Evolutionary conservation across 2,797 vertebrate genomes (phyloP), one percentile per base, ranked within the genome.

Genomic region (Onychomys torridus): DNA sequence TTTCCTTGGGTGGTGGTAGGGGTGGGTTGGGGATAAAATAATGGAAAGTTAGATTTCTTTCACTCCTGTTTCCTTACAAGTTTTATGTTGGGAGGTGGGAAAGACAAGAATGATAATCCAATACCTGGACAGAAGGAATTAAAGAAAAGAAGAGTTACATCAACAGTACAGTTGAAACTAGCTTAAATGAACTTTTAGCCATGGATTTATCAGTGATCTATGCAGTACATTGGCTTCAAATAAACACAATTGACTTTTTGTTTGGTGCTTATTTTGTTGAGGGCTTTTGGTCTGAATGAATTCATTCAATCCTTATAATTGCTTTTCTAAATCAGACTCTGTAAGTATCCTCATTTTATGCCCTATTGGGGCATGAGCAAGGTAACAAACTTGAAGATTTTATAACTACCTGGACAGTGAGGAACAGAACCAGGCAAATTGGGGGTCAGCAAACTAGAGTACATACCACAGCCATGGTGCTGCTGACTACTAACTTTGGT

Each of bases 1-100:
- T 87, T 89, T 91, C 91, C 96, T 96, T 96, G 52, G 11, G 7
- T 49, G 63, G 34, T 49, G 9, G 59, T 43, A 73, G 71, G 23
- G 61, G 27, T 21, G 29, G 11, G 16, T 25, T 37, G 14, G 55
- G 86, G 95, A 94, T 84, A 81, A 76, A 94, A 96, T 82, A 92
- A 95, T 61, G 86, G 19, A 67, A 82, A 84, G 69, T 52, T 93
- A 83, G 1, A 16, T 69, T 89, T 94, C 37, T 27, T 96, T 95
- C 89, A 69, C 84, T 91, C 55, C 55, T 25, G n/a, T 79, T 86
- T 95, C 59, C 77, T 97, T 94, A 89, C 92, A 95, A 55, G 96
- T 32, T 55, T 93, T 88, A 32, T 0, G 0, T 27, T 93, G 69
- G 19, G 40, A 21, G 32, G 3, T 49, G 7, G 29, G 0, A 59